Evolutionary conservation across 2,113 vertebrate genomes (phyloP).

Genomic region (Capra hircus): DNA sequence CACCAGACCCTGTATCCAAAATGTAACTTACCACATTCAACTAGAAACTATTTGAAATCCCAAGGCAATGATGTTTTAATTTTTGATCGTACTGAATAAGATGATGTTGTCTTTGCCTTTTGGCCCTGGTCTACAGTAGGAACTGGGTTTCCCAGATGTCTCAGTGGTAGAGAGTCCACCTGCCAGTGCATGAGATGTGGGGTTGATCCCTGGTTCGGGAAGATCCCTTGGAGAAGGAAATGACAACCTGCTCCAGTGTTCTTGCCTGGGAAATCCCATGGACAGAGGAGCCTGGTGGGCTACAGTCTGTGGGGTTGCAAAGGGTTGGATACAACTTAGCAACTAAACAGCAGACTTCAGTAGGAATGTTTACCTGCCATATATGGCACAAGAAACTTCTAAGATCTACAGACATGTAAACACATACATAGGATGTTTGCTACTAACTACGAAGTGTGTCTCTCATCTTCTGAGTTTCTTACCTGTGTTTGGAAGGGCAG

Average conservation of each 20-base stretch:
- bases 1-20: neutral
- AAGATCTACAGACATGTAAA: neutral
- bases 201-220: neutral
- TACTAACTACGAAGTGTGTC: neutral
- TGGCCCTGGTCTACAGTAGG: neutral
- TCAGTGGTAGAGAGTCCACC: neutral
- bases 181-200: neutral
- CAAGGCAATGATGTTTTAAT: neutral
- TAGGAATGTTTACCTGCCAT: neutral
- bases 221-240: neutral
- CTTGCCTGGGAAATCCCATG: neutral
- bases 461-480: neutral
- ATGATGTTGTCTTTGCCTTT: neutral
- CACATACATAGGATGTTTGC: neutral
- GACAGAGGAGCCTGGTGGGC: neutral
- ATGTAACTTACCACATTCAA: conserved; percentile 32
- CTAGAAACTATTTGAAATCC: conserved; percentile 10
- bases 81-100: neutral
- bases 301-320: neutral
- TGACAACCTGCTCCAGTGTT: neutral
- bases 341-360: neutral
- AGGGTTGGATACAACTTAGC: neutral
- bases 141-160: neutral
- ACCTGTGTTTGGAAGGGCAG: neutral
- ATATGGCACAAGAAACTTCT: neutral